Evolutionary conservation across 2,113 vertebrate species (phyloP), one percentile per base, ranked within the genome.

Genomic region (Hemicordylus capensis): DNA sequence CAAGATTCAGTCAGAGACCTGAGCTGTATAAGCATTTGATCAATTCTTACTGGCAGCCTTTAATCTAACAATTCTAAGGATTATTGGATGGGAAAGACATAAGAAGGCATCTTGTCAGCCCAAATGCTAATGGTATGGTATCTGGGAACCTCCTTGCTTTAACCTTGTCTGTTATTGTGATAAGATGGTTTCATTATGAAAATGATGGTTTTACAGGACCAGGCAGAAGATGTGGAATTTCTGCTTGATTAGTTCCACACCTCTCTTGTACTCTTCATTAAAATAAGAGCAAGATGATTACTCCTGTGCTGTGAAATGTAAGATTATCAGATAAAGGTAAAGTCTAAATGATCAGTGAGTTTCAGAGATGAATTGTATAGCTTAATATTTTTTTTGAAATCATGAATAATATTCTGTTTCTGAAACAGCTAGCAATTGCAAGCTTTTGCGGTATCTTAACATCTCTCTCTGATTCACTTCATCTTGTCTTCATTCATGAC

Each of bases 171-270:
- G 12, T 58, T 76, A 79, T 84, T 66, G 3, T 61, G 91, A 89
- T 70, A 86, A 14, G 39, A 80, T 46, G 77, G 73, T 86, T 91
- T 95, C 90, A 89, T 85, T 94, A 85, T 85, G 56, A 92, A 93
- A 93, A 91, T 85, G 90, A 83, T 90, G 72, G 12, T 89, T 88
- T 70, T 91, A 81, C 2, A 0, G 91, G 59, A 79, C 1, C 1
- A 80, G 86, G 51, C 31, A 87, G 58, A 70, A 84, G 26, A 89
- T 79, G 76, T 73, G 46, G 81, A 46, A 37, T 85, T 94, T 93
- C 75, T 89, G 64, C 87, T 83, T 87, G 76, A 22, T 63, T 90
- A 39, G 6, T 80, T 92, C 56, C 37, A 87, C 11, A 81, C 51
- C 56, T 83, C 37, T 56, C 89, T 89, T 70, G 48, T 58, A 93